Base-by-base conservation (phyloP, 2,113 vertebrate species). In the Serinus canaria region DNA sequence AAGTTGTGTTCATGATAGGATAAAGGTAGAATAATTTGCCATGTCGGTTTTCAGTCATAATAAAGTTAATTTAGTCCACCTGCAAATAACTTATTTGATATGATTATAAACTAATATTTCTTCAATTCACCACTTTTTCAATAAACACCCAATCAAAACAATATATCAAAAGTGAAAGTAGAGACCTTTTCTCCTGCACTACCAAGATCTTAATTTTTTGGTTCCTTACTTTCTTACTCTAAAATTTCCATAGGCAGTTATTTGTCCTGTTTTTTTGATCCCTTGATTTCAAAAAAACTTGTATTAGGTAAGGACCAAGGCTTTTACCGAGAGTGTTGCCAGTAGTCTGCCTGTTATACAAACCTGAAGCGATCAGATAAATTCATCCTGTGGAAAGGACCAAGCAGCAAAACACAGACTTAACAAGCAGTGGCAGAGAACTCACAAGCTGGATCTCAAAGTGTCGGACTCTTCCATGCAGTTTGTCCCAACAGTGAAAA, bases 31-130 rank as follows among this genome's bases (percentile, higher is more conserved):
- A 74, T 10, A 27, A 66, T 73, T 92, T 87, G 9, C 21, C 28
- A n/a, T 79, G 74, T 49, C 3, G 12, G 50, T 89, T 95, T 90
- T 77, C 41, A 37, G 31, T 72, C 92, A 84, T 60, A 93, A 72
- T 81, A 70, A 87, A 94, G 68, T 79, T 24, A 84, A 82, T 92
- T 70, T 52, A 31, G 94, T 96, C 62, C 21, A 78, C 59, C 41
- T 85, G n/a, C n/a, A 90, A 95, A 64, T 90, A 91, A 92, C 43
- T 95, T n/a, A 56, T 76, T 94, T 93, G 46, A 12, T 23, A 18
- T 33, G 33, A 79, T 80, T 69, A 49, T 72, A 80, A 91, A 63
- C 31, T 39, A 66, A 13, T 31, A 6, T 58, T 87, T 69, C 27
- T 96, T 95, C 16, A 86, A 87, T 91, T 55, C 39, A 87, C 53